A percentile compares a stretch with the other conserved stretches of the same genome.
Evolutionary conservation across 1,140 invertebrate species (phyloP).

Genomic region (Lucilia cuprina): DNA sequence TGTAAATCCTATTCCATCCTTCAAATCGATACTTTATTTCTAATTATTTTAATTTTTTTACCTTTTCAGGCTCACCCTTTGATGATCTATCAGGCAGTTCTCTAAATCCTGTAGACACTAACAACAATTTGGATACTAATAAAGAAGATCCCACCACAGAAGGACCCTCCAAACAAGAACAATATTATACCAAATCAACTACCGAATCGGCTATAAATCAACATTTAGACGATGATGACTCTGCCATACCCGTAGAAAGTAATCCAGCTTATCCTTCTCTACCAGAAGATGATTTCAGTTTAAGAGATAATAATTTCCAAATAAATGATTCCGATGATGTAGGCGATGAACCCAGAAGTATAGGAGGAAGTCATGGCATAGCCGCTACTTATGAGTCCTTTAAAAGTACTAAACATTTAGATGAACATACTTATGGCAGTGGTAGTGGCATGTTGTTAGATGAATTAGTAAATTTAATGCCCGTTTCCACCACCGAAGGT

Average conservation of each 20-base stretch:
- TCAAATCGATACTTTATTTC: too few species aligned
- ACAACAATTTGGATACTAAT: neutral
- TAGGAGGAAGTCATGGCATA: slow-evolving; percentile 33
- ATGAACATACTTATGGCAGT: slow-evolving; percentile 42
- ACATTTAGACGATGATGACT: slow-evolving; percentile 55
- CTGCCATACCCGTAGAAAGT: slow-evolving; percentile 53
- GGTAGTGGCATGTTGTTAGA: slow-evolving; percentile 32
- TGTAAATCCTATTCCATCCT: too few species aligned
- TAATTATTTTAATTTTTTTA: too few species aligned
- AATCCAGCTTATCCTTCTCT: slow-evolving; percentile 59
- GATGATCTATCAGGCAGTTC: neutral
- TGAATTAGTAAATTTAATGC: neutral
- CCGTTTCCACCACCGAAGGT: neutral
- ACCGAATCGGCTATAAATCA: neutral
- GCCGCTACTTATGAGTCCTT: slow-evolving; percentile 43
- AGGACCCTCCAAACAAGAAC: neutral
- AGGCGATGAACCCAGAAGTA: slow-evolving; percentile 52
- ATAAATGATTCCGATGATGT: slow-evolving; percentile 50
- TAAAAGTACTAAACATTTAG: slow-evolving; percentile 42
- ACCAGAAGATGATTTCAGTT: slow-evolving; percentile 57
- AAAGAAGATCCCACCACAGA: slow-evolving; percentile 1
- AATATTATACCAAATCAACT: neutral
- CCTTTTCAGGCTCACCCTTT: neutral
- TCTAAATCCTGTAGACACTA: neutral
- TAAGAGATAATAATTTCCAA: slow-evolving; percentile 57